These are phyloP conservation scores for Rhagoletis zephyria DNA, from an alignment of 1,140 invertebrate species.

Conservation along the genomic window DNA sequence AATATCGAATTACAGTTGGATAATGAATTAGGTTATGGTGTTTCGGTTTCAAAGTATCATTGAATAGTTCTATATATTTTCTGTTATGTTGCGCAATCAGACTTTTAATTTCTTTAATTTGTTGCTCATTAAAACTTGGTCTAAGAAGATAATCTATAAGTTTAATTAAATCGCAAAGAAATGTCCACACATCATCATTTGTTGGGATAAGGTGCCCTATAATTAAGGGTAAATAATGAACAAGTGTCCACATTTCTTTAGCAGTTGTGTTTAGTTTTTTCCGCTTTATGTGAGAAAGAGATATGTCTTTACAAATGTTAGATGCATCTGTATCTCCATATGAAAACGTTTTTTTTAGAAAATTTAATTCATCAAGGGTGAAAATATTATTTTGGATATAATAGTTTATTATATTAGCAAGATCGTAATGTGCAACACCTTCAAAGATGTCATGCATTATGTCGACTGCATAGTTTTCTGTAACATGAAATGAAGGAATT, in stretches of 20 bases:
- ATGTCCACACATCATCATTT: conserved; percentile 24
- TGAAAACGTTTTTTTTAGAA: background rate
- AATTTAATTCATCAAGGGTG: background rate
- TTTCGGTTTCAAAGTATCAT: conserved; percentile 10
- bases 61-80: background rate
- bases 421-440: conserved; percentile 63
- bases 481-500: conserved; percentile 63
- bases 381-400: conserved; percentile 62
- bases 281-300: background rate
- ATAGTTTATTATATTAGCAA: conserved; percentile 59
- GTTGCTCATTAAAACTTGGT: background rate
- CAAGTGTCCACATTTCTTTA: background rate
- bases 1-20: background rate
- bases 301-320: background rate
- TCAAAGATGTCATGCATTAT: conserved; percentile 67
- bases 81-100: background rate
- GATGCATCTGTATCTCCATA: conserved; percentile 15
- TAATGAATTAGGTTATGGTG: background rate
- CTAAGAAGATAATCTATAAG: background rate
- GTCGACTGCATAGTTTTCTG: conserved; percentile 61
- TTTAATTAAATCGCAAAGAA: background rate
- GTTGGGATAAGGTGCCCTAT: background rate
- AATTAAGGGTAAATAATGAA: conserved; percentile 8
- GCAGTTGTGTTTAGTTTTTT: background rate
- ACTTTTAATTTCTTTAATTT: background rate